phyloP scores from a whole-genome alignment of 2,888 invertebrate species.

The Acanthoscelides obtectus region DNA sequence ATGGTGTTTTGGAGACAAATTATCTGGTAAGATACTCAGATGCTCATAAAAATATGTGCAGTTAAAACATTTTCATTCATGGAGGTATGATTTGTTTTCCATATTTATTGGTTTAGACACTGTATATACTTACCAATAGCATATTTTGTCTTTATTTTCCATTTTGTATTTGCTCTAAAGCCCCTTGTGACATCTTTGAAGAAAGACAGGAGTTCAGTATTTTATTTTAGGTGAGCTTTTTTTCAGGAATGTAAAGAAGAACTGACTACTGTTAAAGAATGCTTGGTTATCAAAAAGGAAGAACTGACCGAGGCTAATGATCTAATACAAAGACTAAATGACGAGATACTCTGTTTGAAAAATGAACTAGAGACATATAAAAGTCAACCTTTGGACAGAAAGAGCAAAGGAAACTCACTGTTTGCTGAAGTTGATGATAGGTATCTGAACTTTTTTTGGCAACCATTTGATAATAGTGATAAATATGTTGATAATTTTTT shows the following conservation, averaged over 20 bases:
- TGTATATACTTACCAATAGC: too few species aligned
- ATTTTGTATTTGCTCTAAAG: too few species aligned
- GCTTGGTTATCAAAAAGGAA: constrained; percentile 25
- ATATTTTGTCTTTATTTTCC: too few species aligned
- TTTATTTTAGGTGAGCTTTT: too few species aligned
- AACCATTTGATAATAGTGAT: too few species aligned
- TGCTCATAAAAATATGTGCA: too few species aligned
- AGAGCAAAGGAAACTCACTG: constrained; percentile 40
- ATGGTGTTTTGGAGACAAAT: constrained; percentile 2
- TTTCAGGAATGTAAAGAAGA: constrained; percentile 24
- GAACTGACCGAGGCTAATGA: constrained; percentile 31
- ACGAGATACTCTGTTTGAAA: constrained; percentile 31
- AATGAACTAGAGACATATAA: constrained; percentile 33
- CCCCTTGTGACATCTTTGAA: too few species aligned
- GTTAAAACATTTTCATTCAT: too few species aligned
- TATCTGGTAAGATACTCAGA: constrained; percentile 3
- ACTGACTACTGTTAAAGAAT: constrained; percentile 25
- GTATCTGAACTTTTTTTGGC: constrained; percentile 16
- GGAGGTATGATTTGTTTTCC: too few species aligned
- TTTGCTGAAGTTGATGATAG: constrained; percentile 43
- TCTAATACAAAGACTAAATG: constrained; percentile 32
- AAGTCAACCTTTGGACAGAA: constrained; percentile 33
- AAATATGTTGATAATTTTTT: too few species aligned
- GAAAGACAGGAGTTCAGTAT: too few species aligned
- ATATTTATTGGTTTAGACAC: too few species aligned